Conservation (phyloP, 2,797 vertebrate species). For the Clarias pachynema region DNA sequence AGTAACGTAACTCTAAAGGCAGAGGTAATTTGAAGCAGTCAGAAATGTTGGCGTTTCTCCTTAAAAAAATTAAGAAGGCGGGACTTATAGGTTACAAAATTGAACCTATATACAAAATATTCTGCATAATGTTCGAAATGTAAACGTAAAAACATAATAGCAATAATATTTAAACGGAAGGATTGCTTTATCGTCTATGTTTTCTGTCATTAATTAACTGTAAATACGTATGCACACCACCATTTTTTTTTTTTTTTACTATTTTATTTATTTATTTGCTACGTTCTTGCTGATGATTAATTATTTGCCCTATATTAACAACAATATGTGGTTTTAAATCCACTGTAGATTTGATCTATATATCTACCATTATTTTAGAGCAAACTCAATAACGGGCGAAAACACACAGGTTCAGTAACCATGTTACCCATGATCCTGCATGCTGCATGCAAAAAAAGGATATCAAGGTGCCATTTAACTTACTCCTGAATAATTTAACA, state of each 20-base stretch:
- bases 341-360: background rate
- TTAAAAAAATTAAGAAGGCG: background rate
- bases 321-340: background rate
- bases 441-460: slow-evolving; percentile 46
- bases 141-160: background rate
- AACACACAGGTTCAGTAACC: slow-evolving; percentile 30
- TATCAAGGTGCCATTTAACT: slow-evolving; percentile 63
- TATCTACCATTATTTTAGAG: background rate
- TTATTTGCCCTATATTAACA: background rate
- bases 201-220: background rate
- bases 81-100: background rate
- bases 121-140: background rate
- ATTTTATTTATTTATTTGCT: background rate
- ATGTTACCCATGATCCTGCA: slow-evolving; percentile 21
- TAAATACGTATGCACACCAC: background rate
- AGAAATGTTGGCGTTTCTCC: background rate
- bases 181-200: background rate
- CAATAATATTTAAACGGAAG: background rate
- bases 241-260: background rate
- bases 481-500: slow-evolving; percentile 77
- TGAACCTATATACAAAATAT: background rate
- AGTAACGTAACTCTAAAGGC: background rate
- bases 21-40: background rate
- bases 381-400: background rate
- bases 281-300: background rate